Evolutionary conservation across 2,113 vertebrate species (phyloP), one percentile per base, ranked within the genome.

Genomic region (Australoheros scitulus): DNA sequence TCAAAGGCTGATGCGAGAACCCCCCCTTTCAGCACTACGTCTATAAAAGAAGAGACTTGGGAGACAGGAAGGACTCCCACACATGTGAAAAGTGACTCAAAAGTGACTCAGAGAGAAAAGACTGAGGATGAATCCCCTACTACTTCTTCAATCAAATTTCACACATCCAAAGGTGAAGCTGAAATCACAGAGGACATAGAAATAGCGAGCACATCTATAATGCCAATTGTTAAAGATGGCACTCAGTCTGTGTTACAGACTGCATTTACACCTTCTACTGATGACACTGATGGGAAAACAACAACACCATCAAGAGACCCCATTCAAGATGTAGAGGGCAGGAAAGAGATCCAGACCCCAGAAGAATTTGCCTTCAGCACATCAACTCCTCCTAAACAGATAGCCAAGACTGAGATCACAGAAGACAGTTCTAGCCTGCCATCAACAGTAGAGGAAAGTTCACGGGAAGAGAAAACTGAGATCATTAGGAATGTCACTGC

Each of bases 51-150:
- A 76, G 64, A 76, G 10, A 20, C 63, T 38, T 38, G 20, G 4
- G 79, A 86, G 80, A 84, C 83, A 76, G 65, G 50, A 72, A 83
- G 14, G 29, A 89, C 83, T 82, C 82, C 72, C 24, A 61, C 38
- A 5, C 61, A 56, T 89, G 57, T 60, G 18, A 87, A 82, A 87
- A 83, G 24, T 92, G 87, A 91, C 60, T 90, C 87, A 84, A 57
- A 68, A 34, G 55, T 88, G 74, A 91, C 70, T 89, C 88, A 84
- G 76, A 88, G 77, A 79, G 56, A 83, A 24, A 64, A 32, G 15
- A 26, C 77, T 26, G 32, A 57, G 41, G 81, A 85, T 50, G 26
- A 61, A 55, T 36, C 88, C 41, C 29, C 65, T 77, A 50, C 60
- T 84, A 79, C 87, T 76, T 75, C 56, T 61, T 52, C 75, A 79